Evolutionary conservation across 2,888 invertebrate species (phyloP).

Genomic region (Cantharis flavilabris): DNA sequence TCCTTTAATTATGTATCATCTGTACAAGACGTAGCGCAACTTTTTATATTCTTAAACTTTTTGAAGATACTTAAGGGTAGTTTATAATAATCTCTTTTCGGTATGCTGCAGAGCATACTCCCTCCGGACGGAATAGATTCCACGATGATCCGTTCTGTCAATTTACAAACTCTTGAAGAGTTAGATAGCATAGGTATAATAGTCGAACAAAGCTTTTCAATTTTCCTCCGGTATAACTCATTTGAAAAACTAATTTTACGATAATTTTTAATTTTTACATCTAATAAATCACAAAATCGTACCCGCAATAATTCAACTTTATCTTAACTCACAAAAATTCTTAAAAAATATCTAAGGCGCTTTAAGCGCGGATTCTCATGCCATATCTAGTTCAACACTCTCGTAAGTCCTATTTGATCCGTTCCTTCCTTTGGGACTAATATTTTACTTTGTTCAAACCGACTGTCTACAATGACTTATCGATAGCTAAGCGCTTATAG

Average conservation of each 20-base stretch:
- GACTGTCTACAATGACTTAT: conserved; percentile 23
- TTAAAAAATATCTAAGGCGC: not conserved
- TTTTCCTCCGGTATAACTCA: not conserved
- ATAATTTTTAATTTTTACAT: not conserved
- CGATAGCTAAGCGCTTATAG: conserved; percentile 2
- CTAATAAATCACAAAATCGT: not conserved
- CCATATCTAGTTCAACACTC: conserved; percentile 2
- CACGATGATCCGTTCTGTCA: not conserved
- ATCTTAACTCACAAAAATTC: not conserved
- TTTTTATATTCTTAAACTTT: conserved; percentile 4
- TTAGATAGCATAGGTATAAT: not conserved
- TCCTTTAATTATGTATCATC: conserved; percentile 17
- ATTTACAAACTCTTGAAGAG: not conserved
- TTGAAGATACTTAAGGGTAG: conserved; percentile 2
- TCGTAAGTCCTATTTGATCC: conserved; percentile 21
- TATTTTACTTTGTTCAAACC: conserved; percentile 25
- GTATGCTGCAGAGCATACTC: not conserved
- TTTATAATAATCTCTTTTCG: conserved; percentile 3
- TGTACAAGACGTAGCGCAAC: conserved; percentile 10
- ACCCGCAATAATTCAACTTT: not conserved
- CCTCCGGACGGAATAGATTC: not conserved
- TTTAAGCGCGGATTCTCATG: not conserved
- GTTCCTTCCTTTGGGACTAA: conserved; percentile 19
- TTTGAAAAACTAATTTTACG: not conserved
- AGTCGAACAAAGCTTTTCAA: not conserved